Base-by-base conservation (phyloP, 2,113 vertebrate genomes). In the Ophthalmolycus amberensis region DNA sequence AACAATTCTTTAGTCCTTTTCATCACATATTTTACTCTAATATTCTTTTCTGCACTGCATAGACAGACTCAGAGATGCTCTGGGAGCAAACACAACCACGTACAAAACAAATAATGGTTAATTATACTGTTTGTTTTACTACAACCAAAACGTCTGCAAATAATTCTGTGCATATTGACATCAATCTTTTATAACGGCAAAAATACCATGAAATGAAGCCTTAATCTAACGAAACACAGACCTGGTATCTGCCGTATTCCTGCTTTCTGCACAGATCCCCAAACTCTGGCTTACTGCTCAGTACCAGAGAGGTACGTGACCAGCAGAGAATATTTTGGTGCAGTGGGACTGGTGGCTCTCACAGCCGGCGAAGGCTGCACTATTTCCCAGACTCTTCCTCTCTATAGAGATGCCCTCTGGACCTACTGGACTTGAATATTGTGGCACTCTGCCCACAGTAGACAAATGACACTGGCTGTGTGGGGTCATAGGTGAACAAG, bases 271-370 rank as follows among this genome's bases (percentile, higher is more conserved):
- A 82, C 52, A n/a, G 18, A 77, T 80, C 78, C 71, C 48, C 48
- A 84, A 64, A 82, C 38, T 75, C 76, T 63, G 3, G 60, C 64
- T 88, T 75, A 65, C 65, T 79, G 66, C 85, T 87, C 59, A 81
- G 59, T 8, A 82, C 80, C 68, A 72, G 62, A 84, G 71, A 83
- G 29, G 62, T 86, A 81, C 68, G 70, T 93, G 91, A 89, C 83
- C 83, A 77, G 78, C 89, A 88, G 67, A 77, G 50, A 20, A 75
- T 77, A 82, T 90, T 90, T 89, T 84, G 81, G 83, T 90, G 82
- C 85, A 87, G 82, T 87, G 83, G 64, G 72, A 86, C 65, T 78
- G 66, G 82, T 85, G 34, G 66, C 56, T 60, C 75, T 85, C 1
- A n/a, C n/a, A 67, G 71, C 72, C 68, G 75, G 44, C 10, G 18